These are phyloP conservation scores for Pocillopora verrucosa DNA, from an alignment of 64 coral and sea anemone species.

Conservation along the genomic window DNA sequence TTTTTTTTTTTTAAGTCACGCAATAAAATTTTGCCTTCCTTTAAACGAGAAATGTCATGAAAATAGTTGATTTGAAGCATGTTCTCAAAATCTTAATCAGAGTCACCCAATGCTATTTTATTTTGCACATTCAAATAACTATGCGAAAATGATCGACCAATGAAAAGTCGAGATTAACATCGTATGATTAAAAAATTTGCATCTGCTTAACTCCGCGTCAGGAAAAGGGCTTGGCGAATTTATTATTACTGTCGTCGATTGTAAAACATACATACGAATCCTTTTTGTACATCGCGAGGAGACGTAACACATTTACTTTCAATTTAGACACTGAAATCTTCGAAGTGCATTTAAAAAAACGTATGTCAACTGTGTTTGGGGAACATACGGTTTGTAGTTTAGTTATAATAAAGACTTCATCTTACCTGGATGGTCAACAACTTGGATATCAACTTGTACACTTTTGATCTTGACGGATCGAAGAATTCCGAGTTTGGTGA, in stretches of 20 bases:
- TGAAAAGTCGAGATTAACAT: background rate
- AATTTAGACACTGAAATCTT: background rate
- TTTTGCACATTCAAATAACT: background rate
- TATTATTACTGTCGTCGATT: background rate
- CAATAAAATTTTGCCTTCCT: too few relatives aligned
- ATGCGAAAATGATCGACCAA: background rate
- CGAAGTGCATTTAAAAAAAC: background rate
- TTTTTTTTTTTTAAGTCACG: too few relatives aligned
- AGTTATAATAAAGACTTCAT: background rate
- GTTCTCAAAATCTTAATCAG: background rate
- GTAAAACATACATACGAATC: background rate
- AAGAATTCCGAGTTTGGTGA: constrained; percentile 31
- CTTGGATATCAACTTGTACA: constrained; percentile 11
- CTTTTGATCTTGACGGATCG: constrained; percentile 25
- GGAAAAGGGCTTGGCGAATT: constrained; percentile 19
- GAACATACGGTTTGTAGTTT: background rate
- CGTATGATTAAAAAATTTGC: constrained; percentile 40
- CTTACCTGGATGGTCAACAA: constrained; percentile 16
- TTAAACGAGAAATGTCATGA: too few relatives aligned
- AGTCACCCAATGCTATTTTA: background rate
- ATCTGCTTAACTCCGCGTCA: background rate
- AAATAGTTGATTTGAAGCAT: background rate
- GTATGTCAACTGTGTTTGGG: background rate
- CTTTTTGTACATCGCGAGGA: background rate
- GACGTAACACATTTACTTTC: background rate